Conservation (phyloP, 2,888 invertebrate species). For the Ceramica pisi region DNA sequence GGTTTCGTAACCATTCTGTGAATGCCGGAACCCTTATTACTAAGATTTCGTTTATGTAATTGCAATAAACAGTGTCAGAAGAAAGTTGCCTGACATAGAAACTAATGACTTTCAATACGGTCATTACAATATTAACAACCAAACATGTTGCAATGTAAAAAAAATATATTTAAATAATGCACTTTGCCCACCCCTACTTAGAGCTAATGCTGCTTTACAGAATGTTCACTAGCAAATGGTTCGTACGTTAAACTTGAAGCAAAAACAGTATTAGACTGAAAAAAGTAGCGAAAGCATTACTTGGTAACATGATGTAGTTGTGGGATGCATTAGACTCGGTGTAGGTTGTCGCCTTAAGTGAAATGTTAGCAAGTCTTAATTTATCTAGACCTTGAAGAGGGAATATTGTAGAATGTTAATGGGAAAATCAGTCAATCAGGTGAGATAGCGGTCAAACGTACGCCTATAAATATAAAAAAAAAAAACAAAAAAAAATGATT, state of each 20-base stretch:
- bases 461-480: no score
- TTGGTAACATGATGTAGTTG: constrained; percentile 49
- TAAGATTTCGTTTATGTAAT: no score
- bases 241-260: constrained; percentile 69
- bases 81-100: no score
- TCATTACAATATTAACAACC: background rate
- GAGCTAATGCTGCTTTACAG: constrained; percentile 83
- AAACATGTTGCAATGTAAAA: background rate
- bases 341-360: constrained; percentile 36
- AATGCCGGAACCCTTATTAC: no score
- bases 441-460: no score
- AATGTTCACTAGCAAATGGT: constrained; percentile 78
- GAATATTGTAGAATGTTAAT: background rate
- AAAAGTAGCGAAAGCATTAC: constrained; percentile 60
- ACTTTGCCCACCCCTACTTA: constrained; percentile 66
- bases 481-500: no score
- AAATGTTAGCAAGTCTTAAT: constrained; percentile 27
- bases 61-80: no score
- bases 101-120: background rate
- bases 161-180: background rate
- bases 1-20: no score
- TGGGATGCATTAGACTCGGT: constrained; percentile 37
- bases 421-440: no score
- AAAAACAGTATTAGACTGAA: constrained; percentile 66
- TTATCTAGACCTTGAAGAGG: constrained; percentile 16